These are phyloP conservation scores for Bombus terrestris DNA, from an alignment of 1,140 invertebrate species.

Conservation along the genomic window DNA sequence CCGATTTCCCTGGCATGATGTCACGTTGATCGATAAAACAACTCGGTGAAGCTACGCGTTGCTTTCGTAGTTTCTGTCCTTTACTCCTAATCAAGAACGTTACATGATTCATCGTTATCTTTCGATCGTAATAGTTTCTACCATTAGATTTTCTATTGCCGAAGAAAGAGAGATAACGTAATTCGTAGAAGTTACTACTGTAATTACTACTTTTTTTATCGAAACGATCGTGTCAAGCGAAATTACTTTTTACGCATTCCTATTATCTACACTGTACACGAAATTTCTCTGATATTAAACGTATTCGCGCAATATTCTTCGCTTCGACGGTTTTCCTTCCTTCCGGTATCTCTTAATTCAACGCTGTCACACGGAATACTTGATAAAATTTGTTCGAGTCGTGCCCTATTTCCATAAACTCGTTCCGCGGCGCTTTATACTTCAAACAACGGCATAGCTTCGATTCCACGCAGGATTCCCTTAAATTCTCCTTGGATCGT, in stretches of 20 bases:
- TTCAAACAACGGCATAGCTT: background rate
- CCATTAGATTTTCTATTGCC: too few species aligned
- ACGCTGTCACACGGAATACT: background rate
- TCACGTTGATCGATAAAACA: too few species aligned
- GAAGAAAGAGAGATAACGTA: too few species aligned
- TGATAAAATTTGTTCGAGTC: background rate
- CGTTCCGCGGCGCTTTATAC: background rate
- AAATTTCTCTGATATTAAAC: background rate
- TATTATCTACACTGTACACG: too few species aligned
- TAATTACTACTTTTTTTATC: background rate
- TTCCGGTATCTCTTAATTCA: background rate
- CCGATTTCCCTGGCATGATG: too few species aligned
- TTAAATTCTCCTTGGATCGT: background rate
- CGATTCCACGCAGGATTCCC: background rate
- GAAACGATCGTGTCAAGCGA: background rate
- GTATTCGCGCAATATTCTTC: background rate
- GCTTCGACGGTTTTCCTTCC: background rate
- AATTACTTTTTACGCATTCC: background rate
- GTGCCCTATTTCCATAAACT: conserved; percentile 2
- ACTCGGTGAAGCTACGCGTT: too few species aligned
- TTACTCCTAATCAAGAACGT: too few species aligned
- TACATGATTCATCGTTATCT: too few species aligned
- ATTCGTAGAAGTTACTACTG: too few species aligned
- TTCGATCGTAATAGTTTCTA: too few species aligned
- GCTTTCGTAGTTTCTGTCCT: too few species aligned